Evolutionary conservation across 2,797 vertebrate genomes (phyloP), one percentile per base, ranked within the genome.

Genomic region (Chiloscyllium punctatum): DNA sequence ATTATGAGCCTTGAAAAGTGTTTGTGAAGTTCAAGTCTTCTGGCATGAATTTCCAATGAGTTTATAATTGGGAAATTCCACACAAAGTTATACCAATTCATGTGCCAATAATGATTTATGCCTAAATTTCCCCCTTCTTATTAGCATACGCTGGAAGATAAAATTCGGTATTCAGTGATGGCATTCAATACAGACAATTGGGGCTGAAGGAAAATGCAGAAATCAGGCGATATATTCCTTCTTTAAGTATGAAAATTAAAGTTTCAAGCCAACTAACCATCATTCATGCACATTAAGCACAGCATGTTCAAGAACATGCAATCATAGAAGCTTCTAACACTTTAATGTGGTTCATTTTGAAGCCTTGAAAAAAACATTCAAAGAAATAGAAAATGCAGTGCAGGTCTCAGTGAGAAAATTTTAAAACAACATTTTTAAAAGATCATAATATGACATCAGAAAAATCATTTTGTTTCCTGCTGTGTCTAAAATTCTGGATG

Each of bases 221-320:
- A 91, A 33, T 91, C 88, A 30, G 51, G 53, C 9, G 3, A 15
- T 77, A 66, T 16, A 37, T 66, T 7, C 57, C 6, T 91, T 62
- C 57, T 62, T 91, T 91, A 33, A 90, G 53, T 66, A 8, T 91
- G 88, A n/a, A 62, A 91, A 91, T 21, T 91, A 91, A 84, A 84
- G 42, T 48, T 48, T 91, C 30, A 91, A n/a, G 88, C 88, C 79
- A 42, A 13, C 57, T 91, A n/a, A 37, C 33, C 88, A 68, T 37
- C 88, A 37, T 37, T 66, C 51, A 30, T 88, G 86, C 25, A 57
- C 86, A 33, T 88, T 88, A 91, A 21, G 90, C 90, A 42, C n/a
- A 92, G 21, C n/a, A 57, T 57, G 87, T 62, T 90, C 30, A 90
- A 62, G 8, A 92, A 91, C 30, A 37, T 37, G 33, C 30, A 68